Evolutionary conservation across 2,888 invertebrate genomes (phyloP).

Genomic region (Lycaena phlaeas): DNA sequence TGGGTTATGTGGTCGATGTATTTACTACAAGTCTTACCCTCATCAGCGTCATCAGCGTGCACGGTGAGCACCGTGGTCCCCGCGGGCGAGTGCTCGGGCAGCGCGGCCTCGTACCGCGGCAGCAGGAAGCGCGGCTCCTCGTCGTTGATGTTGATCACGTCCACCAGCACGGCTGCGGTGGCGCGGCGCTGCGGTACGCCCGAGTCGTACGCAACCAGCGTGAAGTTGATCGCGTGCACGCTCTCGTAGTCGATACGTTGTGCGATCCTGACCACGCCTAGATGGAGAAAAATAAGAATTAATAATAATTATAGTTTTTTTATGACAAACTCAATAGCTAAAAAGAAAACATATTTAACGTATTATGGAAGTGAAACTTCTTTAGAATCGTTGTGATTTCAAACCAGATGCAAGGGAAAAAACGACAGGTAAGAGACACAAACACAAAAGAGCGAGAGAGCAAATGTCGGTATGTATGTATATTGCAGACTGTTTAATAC

Average conservation of each 20-base stretch:
- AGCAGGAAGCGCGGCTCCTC: conserved; percentile 85
- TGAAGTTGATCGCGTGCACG: conserved; percentile 82
- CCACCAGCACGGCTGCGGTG: conserved; percentile 82
- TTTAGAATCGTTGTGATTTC: too few relatives aligned
- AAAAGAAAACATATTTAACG: too few relatives aligned
- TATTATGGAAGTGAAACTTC: too few relatives aligned
- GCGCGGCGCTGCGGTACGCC: conserved; percentile 89
- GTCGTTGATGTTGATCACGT: conserved; percentile 88
- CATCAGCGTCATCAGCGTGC: conserved; percentile 83
- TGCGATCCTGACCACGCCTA: conserved; percentile 83
- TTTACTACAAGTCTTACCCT: too few relatives aligned
- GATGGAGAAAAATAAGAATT: background rate
- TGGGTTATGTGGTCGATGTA: too few relatives aligned
- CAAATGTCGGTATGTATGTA: too few relatives aligned
- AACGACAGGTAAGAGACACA: too few relatives aligned
- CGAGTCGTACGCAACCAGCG: conserved; percentile 86
- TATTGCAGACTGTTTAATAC: too few relatives aligned
- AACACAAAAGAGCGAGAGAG: too few relatives aligned
- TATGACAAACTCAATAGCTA: too few relatives aligned
- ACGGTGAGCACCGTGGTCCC: conserved; percentile 83
- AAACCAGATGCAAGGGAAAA: too few relatives aligned
- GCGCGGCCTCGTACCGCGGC: conserved; percentile 77
- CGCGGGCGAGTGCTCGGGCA: conserved; percentile 82
- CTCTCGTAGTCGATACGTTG: conserved; percentile 89
- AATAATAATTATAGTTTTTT: background rate